Evolutionary conservation across 2,888 invertebrate genomes (phyloP).

Genomic region (Chymomyza procnemis): DNA sequence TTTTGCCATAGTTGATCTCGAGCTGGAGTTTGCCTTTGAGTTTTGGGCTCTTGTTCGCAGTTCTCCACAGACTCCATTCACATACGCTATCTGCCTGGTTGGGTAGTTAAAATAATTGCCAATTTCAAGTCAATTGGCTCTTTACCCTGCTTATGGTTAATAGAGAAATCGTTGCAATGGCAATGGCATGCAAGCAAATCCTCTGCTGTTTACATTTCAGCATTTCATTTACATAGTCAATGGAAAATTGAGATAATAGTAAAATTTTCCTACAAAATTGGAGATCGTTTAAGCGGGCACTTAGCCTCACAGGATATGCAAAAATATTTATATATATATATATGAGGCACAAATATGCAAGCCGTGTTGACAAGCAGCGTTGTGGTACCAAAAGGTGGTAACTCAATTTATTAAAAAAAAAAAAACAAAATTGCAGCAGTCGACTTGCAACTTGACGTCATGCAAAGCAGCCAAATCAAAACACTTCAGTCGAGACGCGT

Average conservation of each 20-base stretch:
- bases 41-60: neutral
- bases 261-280: conserved; percentile 52
- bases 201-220: too few species aligned
- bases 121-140: conserved; percentile 74
- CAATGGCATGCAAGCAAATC: conserved; percentile 48
- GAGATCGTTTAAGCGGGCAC: conserved; percentile 8
- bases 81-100: neutral
- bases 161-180: conserved; percentile 68
- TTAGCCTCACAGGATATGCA: conserved; percentile 28
- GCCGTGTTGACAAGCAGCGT: conserved; percentile 62
- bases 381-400: conserved; percentile 64
- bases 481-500: conserved; percentile 33
- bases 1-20: neutral
- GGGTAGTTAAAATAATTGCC: conserved; percentile 60
- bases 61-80: neutral
- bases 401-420: conserved; percentile 78
- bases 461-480: conserved; percentile 7
- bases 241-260: conserved; percentile 62
- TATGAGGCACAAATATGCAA: conserved; percentile 56
- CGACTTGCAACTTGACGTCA: neutral
- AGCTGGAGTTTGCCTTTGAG: too few species aligned
- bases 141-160: conserved; percentile 73
- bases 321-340: too few species aligned
- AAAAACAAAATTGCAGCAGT: conserved; percentile 66
- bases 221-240: conserved; percentile 62